Base-by-base conservation (phyloP, 2,113 vertebrate genomes). In the Pyrgilauda ruficollis region DNA sequence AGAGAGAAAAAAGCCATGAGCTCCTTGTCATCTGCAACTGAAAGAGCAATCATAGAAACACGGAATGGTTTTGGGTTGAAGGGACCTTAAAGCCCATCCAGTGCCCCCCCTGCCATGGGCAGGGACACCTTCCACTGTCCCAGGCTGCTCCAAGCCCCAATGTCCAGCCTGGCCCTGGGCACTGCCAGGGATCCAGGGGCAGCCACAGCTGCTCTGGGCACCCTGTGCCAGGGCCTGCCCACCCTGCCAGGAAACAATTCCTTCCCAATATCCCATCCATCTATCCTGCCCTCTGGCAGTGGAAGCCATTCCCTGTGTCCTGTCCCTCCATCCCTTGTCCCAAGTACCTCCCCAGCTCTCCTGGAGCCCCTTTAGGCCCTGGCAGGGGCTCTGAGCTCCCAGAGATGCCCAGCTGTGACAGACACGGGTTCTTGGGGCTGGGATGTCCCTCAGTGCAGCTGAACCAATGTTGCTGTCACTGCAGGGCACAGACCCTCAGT, bases 31-130 rank as follows among this genome's bases (percentile, higher is more conserved):
- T 18, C 47, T 76, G 58, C 39, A 87, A 49, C 28, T 22, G 39
- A 37, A 44, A 62, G 67, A 66, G 62, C 2, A 26, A 22, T 15
- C 9, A 3, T 1, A 41, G 9, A 62, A 62, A 10, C 8, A 27
- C 13, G 11, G n/a, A 80, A 68, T 11, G 15, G 39, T 69, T 75
- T 47, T 47, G n/a, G 24, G 13, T 46, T n/a, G 33, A 33, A 61
- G 13, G 12, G 46, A 61, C 1, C 2, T 58, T 6, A 37, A 58
- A 72, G 4, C 6, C 11, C 13, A 10, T 2, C 9, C 23, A 9
- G 5, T 15, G 5, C 12, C 35, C 31, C 15, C 27, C 24, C 35
- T 67, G 28, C 37, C 23, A 14, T 28, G 37, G 5, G n/a, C 37
- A 52, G 37, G 33, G 50, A 37, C 50, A 73, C 5, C 27, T 64